A percentile compares a stretch with the other conserved stretches of the same genome.
Evolutionary conservation across 2,113 vertebrate species (phyloP).

Genomic region (Phylloscopus whistleri): DNA sequence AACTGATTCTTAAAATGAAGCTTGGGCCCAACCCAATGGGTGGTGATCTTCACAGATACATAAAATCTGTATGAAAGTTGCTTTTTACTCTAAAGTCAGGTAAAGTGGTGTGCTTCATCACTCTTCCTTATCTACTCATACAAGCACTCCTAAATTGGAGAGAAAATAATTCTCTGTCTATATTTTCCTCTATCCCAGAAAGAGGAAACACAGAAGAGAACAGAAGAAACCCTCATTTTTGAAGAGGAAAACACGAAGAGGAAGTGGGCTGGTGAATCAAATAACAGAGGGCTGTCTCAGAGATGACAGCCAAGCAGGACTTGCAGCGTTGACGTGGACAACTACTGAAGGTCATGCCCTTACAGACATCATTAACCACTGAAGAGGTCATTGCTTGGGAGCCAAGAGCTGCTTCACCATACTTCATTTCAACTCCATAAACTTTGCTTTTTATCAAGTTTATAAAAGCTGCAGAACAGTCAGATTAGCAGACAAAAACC

Average conservation of each 20-base stretch:
- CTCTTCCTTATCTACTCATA: not conserved
- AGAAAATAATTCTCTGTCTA: not conserved
- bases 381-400: not conserved
- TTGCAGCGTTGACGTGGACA: not conserved
- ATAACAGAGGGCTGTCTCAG: not conserved
- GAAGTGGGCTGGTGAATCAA: not conserved
- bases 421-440: not conserved
- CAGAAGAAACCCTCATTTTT: not conserved
- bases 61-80: not conserved
- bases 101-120: not conserved
- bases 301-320: not conserved
- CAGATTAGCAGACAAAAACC: not conserved
- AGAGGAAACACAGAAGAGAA: not conserved
- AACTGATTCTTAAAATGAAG: not conserved
- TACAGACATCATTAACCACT: not conserved
- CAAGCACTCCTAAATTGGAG: not conserved
- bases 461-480: not conserved
- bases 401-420: not conserved
- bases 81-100: not conserved
- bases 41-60: not conserved
- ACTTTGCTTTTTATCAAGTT: not conserved
- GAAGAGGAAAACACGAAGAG: not conserved
- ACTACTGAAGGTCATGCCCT: not conserved
- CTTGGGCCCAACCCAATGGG: not conserved
- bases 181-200: not conserved